These are phyloP conservation scores for Trachurus trachurus DNA, from an alignment of 2,797 vertebrate genomes.

Conservation along the genomic window DNA sequence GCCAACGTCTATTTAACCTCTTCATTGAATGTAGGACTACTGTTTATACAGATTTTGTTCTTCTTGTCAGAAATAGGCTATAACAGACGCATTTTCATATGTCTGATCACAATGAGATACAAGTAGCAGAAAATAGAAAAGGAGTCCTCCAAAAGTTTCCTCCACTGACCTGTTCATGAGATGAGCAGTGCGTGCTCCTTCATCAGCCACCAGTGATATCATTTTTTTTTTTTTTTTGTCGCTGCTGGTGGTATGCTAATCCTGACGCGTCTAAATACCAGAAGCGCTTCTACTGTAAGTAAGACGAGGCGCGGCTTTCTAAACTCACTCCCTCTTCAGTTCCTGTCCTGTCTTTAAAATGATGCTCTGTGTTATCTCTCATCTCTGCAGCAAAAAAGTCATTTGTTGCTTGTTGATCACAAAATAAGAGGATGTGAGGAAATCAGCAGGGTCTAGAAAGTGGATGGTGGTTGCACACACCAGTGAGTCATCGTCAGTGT, in stretches of 20 bases:
- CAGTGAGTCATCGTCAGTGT: background rate
- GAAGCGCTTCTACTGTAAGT: background rate
- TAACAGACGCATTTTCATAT: background rate
- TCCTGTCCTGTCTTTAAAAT: background rate
- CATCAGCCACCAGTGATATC: background rate
- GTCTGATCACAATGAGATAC: background rate
- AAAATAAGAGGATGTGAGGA: slow-evolving; percentile 59
- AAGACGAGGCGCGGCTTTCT: slow-evolving; percentile 24
- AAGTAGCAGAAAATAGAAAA: background rate
- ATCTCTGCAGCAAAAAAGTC: background rate
- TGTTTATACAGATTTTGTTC: background rate
- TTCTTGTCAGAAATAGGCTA: background rate
- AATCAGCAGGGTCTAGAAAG: background rate
- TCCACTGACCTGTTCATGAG: slow-evolving; percentile 52
- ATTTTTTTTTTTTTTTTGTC: background rate
- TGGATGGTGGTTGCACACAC: background rate
- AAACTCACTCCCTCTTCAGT: background rate
- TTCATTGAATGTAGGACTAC: background rate
- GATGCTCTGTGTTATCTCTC: background rate
- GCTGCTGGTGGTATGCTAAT: background rate
- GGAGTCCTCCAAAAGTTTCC: background rate
- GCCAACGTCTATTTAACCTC: too few relatives aligned
- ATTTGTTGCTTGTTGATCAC: background rate
- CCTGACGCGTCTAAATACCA: background rate
- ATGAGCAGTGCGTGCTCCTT: background rate